phyloP scores from a whole-genome alignment of 2,797 vertebrate species.

The Acanthornis magna region DNA sequence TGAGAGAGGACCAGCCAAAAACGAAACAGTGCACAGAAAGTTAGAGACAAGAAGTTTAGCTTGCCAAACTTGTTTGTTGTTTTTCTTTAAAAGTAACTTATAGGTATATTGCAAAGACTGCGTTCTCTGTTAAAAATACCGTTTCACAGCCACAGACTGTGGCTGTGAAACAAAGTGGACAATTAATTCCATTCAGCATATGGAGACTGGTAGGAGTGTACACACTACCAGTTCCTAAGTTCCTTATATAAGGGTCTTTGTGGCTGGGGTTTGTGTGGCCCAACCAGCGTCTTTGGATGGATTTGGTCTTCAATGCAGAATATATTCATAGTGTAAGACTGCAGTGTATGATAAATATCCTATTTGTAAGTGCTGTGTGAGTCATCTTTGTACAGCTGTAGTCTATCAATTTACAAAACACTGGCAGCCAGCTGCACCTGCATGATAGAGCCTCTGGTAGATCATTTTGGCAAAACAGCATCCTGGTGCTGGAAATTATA shows the following conservation, averaged over 20 bases:
- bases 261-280: fast-evolving
- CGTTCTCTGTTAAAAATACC: not conserved
- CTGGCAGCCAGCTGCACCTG: not conserved
- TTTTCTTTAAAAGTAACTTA: not conserved
- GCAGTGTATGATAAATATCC: not conserved
- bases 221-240: fast-evolving
- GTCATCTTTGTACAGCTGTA: not conserved
- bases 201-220: not conserved
- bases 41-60: not conserved
- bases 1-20: not conserved
- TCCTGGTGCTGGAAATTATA: not conserved
- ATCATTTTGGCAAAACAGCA: not conserved
- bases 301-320: not conserved
- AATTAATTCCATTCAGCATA: not conserved
- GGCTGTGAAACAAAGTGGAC: not conserved
- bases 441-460: not conserved
- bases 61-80: not conserved
- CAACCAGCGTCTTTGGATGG: fast-evolving
- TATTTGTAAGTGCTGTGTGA: not conserved
- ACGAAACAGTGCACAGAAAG: not conserved
- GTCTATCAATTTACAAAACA: not conserved
- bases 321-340: not conserved
- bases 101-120: not conserved
- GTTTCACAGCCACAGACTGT: too few species aligned
- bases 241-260: not conserved